Percentiles rank a stretch among this genome's conserved stretches.
These are phyloP conservation scores for Drosophila seguyi DNA, from an alignment of 1,140 invertebrate genomes.

Conservation along the genomic window DNA sequence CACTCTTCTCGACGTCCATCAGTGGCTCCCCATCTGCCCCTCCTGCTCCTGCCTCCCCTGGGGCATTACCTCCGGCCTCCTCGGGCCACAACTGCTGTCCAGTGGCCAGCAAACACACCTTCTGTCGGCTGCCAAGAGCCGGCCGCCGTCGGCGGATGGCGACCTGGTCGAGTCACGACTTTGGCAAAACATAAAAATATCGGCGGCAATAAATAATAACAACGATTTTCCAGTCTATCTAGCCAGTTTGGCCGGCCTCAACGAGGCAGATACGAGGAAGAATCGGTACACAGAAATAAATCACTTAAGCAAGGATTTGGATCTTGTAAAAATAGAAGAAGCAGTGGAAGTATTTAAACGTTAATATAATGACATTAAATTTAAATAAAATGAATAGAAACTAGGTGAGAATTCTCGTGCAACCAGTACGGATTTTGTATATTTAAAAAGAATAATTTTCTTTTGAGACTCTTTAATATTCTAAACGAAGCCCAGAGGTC, in stretches of 20 bases:
- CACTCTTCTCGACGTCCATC: slow-evolving; percentile 57
- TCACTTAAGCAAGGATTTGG: neutral
- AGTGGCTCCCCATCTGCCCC: slow-evolving; percentile 46
- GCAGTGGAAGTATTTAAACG: neutral
- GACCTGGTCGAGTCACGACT: slow-evolving; percentile 78
- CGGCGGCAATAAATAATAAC: slow-evolving; percentile 83
- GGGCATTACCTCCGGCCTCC: slow-evolving; percentile 17
- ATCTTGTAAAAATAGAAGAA: neutral
- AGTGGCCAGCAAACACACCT: slow-evolving; percentile 72
- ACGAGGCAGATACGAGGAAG: slow-evolving; percentile 37
- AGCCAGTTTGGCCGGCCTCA: slow-evolving; percentile 39
- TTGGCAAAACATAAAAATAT: slow-evolving; percentile 83
- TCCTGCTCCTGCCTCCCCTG: slow-evolving; percentile 10
- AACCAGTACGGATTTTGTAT: too few species aligned
- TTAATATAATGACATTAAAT: neutral
- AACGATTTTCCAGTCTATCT: slow-evolving; percentile 83
- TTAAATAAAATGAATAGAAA: neutral
- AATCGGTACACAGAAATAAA: slow-evolving; percentile 31
- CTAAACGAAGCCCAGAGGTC: neutral
- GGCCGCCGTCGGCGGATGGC: slow-evolving; percentile 22
- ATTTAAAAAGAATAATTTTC: neutral
- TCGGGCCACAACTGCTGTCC: slow-evolving; percentile 33
- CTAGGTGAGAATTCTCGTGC: too few species aligned
- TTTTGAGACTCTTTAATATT: neutral
- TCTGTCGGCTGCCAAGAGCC: slow-evolving; percentile 62